Conservation (phyloP, 2,888 invertebrate genomes). For the Ectemnius cavifrons region DNA sequence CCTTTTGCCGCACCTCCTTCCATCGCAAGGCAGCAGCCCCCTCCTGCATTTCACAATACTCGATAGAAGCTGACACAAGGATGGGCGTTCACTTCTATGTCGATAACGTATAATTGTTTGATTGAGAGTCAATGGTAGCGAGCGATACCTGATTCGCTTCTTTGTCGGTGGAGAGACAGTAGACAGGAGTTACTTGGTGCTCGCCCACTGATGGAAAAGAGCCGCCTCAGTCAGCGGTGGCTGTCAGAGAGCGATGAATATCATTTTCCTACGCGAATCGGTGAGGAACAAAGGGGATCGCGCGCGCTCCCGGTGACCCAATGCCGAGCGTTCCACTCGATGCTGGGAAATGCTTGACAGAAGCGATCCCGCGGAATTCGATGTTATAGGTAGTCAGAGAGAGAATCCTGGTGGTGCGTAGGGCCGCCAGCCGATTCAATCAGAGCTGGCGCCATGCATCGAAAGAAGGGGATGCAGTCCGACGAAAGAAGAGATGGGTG, state of each 20-base stretch:
- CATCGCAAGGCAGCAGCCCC: too few relatives aligned
- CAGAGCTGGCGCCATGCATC: constrained; percentile 70
- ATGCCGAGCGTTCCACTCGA: constrained; percentile 55
- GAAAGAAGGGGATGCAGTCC: constrained; percentile 30
- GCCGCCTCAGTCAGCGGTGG: background rate
- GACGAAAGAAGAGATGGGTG: constrained; percentile 14
- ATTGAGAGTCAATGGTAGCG: background rate
- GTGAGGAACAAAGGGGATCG: constrained; percentile 53
- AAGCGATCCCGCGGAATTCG: constrained; percentile 60
- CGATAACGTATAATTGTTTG: background rate
- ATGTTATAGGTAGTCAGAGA: constrained; percentile 14
- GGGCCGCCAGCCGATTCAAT: constrained; percentile 65
- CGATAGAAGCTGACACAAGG: too few relatives aligned
- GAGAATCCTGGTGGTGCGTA: constrained; percentile 56
- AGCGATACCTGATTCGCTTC: too few relatives aligned
- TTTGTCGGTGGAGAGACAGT: too few relatives aligned
- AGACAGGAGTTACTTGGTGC: background rate
- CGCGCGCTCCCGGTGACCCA: constrained; percentile 56
- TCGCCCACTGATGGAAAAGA: constrained; percentile 44
- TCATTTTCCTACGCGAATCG: constrained; percentile 24
- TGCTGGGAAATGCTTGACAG: constrained; percentile 59
- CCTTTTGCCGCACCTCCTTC: constrained; percentile 18
- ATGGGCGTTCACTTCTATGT: too few relatives aligned
- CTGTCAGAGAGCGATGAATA: constrained; percentile 19
- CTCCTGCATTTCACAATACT: too few relatives aligned